Base-by-base conservation (phyloP, 1,140 invertebrate species). In the Diprion similis region DNA sequence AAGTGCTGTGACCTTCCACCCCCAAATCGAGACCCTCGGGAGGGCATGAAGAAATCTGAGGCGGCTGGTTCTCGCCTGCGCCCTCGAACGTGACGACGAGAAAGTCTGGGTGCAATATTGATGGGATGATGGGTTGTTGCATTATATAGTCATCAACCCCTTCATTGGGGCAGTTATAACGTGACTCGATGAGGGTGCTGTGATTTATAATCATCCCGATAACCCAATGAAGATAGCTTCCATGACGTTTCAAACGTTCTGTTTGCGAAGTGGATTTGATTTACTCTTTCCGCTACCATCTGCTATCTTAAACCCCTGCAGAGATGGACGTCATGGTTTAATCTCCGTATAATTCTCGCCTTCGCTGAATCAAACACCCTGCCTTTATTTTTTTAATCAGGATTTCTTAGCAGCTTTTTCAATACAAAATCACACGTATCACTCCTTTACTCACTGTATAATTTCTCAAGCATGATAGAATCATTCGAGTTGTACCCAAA, bases 111-210 rank as follows among this genome's bases (percentile, higher is more conserved):
- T 59, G 51, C 8, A 59, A 59, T 59, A 59, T 59, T 59, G 51
- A 59, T 59, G n/a, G 51, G 51, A 17, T 59, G 51, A 59, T 17
- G 51, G 51, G 7, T 59, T 59, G 51, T 59, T 59, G 51, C n/a
- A 59, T 59, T 59, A 59, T 59, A 59, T 59, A 59, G 51, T 59
- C 51, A 59, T 59, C 51, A 59, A 59, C 51, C 51, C 51, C 51
- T 59, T 59, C 51, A 59, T 59, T 59, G 51, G 51, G 51, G 51
- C n/a, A 59, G 51, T 59, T 59, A 59, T 59, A 59, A 59, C 51
- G 6, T 17, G 51, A 17, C 51, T 37, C 24, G 24, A 37, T 13
- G n/a, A 59, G 51, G 51, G 51, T 59, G 51, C n/a, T 4, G 51
- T 59, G 51, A 59, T 59, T 59, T 59, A 59, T 59, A 59, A 59